These are phyloP conservation scores for Copidosoma floridanum DNA, from an alignment of 1,140 invertebrate genomes.

Conservation along the genomic window DNA sequence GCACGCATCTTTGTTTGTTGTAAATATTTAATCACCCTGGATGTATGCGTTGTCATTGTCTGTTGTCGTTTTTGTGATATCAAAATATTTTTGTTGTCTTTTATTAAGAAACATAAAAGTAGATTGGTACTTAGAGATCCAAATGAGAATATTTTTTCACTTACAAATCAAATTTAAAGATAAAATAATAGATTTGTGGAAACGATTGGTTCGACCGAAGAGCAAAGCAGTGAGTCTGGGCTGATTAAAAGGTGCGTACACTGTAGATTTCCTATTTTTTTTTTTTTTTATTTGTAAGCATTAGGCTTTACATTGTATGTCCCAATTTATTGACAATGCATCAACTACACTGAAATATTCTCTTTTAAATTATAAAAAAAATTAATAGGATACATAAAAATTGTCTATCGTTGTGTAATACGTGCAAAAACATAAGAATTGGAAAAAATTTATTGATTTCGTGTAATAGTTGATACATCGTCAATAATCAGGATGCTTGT, in stretches of 20 bases:
- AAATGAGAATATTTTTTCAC: conserved; percentile 44
- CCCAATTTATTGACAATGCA: conserved; percentile 13
- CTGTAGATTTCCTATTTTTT: conserved; percentile 24
- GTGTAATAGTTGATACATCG: conserved; percentile 4
- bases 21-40: conserved; percentile 35
- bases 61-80: conserved; percentile 42
- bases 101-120: too few relatives aligned
- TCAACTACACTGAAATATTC: conserved; percentile 11
- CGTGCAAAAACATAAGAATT: too few relatives aligned
- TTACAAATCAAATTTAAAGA: conserved; percentile 29
- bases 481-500: conserved; percentile 11
- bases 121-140: conserved; percentile 23
- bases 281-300: conserved; percentile 4
- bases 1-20: conserved; percentile 45
- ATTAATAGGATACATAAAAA: too few relatives aligned
- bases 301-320: conserved; percentile 7
- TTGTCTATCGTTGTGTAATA: too few relatives aligned
- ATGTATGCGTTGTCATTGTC: conserved; percentile 43
- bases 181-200: conserved; percentile 15
- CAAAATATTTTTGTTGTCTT: too few relatives aligned
- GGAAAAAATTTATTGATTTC: background rate
- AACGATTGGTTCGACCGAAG: conserved; percentile 16
- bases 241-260: conserved; percentile 28
- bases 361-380: too few relatives aligned
- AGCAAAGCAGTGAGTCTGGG: conserved; percentile 22